Percentiles rank a stretch among this genome's conserved stretches.
These are phyloP conservation scores for Petrolisthes manimaculis DNA, from an alignment of 2,888 invertebrate genomes.

Conservation along the genomic window DNA sequence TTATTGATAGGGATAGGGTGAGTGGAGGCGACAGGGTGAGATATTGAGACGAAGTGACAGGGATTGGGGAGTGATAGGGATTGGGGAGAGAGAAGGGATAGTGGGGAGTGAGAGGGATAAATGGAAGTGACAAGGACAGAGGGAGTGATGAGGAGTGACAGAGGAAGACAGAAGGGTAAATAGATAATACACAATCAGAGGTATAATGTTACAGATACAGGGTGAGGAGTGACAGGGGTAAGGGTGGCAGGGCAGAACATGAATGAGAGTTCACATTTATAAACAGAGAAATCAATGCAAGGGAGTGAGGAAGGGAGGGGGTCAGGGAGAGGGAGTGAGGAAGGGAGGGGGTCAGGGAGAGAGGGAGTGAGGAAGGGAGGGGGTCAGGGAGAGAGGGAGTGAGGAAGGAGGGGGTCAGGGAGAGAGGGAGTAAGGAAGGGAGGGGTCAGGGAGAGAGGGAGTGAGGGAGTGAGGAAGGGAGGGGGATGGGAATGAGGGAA, in stretches of 20 bases:
- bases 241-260: not conserved
- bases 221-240: not conserved
- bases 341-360: too few relatives aligned
- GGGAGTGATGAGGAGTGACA: not conserved
- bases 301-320: not conserved
- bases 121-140: not conserved
- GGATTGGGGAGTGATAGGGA: too few relatives aligned
- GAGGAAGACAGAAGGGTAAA: not conserved
- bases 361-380: not conserved
- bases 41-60: too few relatives aligned
- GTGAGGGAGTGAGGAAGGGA: too few relatives aligned
- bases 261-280: not conserved
- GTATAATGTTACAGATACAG: not conserved
- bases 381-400: too few relatives aligned
- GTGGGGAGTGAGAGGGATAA: not conserved
- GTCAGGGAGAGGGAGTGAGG: too few relatives aligned
- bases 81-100: not conserved
- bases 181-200: not conserved
- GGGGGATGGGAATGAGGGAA: too few relatives aligned
- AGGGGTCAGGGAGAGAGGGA: conserved; percentile 2
- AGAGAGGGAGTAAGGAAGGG: not conserved
- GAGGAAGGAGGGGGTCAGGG: not conserved
- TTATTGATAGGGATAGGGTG: too few relatives aligned
- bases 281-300: not conserved
- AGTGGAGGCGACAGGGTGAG: too few relatives aligned